Evolutionary conservation across 2,797 vertebrate species (phyloP).

Genomic region (Coccyzus lansbergi): DNA sequence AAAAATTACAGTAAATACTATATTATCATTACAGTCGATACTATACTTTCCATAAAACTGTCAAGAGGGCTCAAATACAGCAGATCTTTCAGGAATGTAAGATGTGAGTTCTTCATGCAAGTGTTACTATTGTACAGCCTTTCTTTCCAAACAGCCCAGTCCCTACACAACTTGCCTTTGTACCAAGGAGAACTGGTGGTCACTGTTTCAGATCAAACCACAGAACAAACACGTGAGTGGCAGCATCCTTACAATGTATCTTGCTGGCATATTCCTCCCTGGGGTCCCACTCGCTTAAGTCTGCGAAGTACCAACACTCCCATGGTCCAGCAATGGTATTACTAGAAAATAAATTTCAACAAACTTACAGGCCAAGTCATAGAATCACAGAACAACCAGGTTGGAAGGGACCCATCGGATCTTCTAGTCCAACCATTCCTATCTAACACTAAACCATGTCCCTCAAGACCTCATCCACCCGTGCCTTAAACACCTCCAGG

Average conservation of each 20-base stretch:
- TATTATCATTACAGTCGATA: background rate
- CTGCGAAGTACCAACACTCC: background rate
- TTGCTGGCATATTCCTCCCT: background rate
- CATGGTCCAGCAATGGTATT: background rate
- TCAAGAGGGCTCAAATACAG: background rate
- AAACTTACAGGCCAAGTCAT: background rate
- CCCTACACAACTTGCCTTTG: background rate
- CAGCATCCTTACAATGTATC: background rate
- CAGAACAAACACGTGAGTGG: background rate
- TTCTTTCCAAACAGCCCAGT: background rate
- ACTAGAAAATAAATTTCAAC: background rate
- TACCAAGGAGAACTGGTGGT: background rate
- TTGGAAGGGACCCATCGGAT: no score
- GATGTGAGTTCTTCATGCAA: background rate
- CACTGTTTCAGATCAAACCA: background rate
- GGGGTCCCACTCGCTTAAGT: fast-evolving
- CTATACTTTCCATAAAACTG: background rate
- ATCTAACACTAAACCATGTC: no score
- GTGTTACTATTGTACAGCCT: background rate
- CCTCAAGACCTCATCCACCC: no score
- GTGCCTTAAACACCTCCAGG: no score
- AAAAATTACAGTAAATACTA: background rate
- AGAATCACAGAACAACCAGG: no score
- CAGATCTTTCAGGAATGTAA: background rate
- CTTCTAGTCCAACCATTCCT: no score